Conservation (phyloP, 2,113 vertebrate genomes). For the Gila orcuttii region DNA sequence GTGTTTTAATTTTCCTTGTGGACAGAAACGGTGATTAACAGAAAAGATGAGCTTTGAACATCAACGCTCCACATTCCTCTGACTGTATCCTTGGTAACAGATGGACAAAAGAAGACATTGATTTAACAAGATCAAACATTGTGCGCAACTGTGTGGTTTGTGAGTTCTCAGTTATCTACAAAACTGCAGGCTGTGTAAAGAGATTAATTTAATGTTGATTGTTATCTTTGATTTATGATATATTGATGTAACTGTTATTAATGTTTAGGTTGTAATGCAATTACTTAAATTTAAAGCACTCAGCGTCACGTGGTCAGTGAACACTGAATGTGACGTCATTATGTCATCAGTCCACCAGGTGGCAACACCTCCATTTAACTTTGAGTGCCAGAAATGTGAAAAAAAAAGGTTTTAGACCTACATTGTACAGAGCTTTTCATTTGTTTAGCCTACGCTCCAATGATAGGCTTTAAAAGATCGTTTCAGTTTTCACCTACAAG, state of each 20-base stretch:
- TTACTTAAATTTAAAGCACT: neutral
- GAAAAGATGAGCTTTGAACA: neutral
- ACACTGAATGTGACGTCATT: neutral
- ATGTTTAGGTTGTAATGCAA: neutral
- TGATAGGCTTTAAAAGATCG: neutral
- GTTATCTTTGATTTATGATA: neutral
- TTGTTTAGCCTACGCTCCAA: neutral
- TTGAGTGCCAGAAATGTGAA: neutral
- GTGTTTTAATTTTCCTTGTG: neutral
- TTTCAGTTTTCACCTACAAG: neutral
- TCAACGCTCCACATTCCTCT: conserved; percentile 27
- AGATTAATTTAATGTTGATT: neutral
- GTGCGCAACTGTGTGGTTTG: neutral
- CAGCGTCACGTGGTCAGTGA: neutral
- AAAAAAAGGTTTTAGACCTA: neutral
- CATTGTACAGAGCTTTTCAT: neutral
- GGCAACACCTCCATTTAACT: neutral
- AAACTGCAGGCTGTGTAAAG: neutral
- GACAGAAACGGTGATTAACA: neutral
- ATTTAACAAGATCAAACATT: neutral
- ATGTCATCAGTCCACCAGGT: neutral
- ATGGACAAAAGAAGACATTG: conserved; percentile 23
- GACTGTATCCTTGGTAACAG: conserved; percentile 33
- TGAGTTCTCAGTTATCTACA: neutral
- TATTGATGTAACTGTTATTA: neutral